Conservation (phyloP, 2,797 vertebrate species). For the Coranthus polyacanthus region DNA sequence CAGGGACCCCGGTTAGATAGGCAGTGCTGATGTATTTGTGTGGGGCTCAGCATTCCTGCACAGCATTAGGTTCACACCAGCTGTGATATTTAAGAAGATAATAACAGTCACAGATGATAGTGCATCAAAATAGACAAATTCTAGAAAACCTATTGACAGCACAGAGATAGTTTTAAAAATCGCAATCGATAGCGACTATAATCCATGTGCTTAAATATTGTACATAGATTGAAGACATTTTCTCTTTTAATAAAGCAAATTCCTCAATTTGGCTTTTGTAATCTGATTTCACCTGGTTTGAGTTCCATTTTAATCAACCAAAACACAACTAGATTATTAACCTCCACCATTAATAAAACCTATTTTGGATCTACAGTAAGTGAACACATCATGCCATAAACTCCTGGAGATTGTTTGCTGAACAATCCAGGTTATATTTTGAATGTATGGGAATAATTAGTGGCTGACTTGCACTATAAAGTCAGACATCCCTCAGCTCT, state of each 20-base stretch:
- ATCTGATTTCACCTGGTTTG: slow-evolving; percentile 13
- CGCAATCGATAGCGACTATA: neutral
- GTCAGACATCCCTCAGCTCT: slow-evolving; percentile 40
- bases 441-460: slow-evolving; percentile 49
- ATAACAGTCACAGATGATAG: slow-evolving; percentile 18
- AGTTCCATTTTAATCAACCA: slow-evolving; percentile 18
- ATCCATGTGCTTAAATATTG: slow-evolving; percentile 5
- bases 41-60: slow-evolving; percentile 60
- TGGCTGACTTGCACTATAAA: slow-evolving; percentile 37
- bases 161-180: neutral
- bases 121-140: slow-evolving; percentile 19
- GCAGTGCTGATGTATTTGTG: slow-evolving; percentile 50
- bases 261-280: neutral
- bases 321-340: neutral
- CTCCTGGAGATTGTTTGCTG: slow-evolving; percentile 30
- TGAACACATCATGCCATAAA: slow-evolving; percentile 1
- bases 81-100: slow-evolving; percentile 47
- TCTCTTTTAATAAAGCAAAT: too few species aligned
- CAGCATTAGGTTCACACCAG: slow-evolving; percentile 52
- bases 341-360: slow-evolving; percentile 20
- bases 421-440: slow-evolving; percentile 38
- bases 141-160: slow-evolving; percentile 3
- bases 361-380: neutral
- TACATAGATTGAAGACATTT: neutral
- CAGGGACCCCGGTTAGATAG: slow-evolving; percentile 40